Conservation (phyloP, 2,797 vertebrate genomes). For the Coilia nasus region DNA sequence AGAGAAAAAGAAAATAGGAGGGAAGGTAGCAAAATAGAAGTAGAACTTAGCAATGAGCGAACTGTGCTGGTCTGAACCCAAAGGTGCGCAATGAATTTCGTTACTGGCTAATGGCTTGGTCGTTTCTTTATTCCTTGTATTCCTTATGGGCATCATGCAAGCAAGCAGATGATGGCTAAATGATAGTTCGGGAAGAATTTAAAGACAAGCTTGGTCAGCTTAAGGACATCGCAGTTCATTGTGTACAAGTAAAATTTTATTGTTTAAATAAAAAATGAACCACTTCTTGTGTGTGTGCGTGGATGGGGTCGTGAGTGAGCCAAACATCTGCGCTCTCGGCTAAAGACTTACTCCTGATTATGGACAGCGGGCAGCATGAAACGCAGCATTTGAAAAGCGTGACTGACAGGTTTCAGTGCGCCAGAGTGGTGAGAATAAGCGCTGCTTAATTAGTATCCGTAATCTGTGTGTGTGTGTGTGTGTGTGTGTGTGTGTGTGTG, state of each 20-base stretch:
- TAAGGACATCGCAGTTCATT: neutral
- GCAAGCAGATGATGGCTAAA: neutral
- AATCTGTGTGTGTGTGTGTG: constrained; percentile 57
- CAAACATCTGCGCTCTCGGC: neutral
- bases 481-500: constrained; percentile 5
- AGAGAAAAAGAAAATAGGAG: neutral
- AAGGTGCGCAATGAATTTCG: neutral
- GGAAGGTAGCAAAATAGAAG: neutral
- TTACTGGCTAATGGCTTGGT: neutral
- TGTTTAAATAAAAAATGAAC: neutral
- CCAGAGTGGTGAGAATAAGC: constrained; percentile 80
- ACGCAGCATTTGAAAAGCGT: constrained; percentile 81
- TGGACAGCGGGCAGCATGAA: constrained; percentile 54
- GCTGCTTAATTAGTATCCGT: constrained; percentile 97
- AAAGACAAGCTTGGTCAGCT: neutral
- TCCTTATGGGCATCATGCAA: neutral
- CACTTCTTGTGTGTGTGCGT: constrained; percentile 35
- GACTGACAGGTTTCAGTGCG: constrained; percentile 84
- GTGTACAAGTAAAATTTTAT: neutral
- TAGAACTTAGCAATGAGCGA: neutral
- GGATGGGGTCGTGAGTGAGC: constrained; percentile 33
- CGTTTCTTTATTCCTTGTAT: neutral
- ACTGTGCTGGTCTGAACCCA: neutral
- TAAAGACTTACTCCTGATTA: constrained; percentile 11
- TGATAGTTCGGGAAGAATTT: neutral